Evolutionary conservation across 2,888 invertebrate species (phyloP).

Genomic region (Hemicrepidius hirtus): DNA sequence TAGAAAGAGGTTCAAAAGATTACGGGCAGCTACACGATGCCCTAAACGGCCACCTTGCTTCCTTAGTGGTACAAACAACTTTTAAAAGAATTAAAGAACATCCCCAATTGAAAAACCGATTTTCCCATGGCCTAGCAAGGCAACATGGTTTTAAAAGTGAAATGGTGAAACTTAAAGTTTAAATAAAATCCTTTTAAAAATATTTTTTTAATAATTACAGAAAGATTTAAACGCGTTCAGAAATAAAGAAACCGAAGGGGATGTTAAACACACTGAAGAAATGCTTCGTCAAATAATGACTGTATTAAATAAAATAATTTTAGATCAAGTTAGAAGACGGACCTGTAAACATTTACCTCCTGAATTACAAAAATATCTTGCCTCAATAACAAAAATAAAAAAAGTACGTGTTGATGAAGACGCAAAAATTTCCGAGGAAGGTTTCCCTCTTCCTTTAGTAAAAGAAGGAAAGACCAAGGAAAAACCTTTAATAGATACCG

Average conservation of each 20-base stretch:
- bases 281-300: slow-evolving; percentile 63
- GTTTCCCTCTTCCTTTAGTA: slow-evolving; percentile 57
- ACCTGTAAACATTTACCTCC: slow-evolving; percentile 47
- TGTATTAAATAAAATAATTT: slow-evolving; percentile 63
- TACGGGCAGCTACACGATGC: slow-evolving; percentile 56
- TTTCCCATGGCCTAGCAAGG: slow-evolving; percentile 55
- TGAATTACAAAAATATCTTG: slow-evolving; percentile 39
- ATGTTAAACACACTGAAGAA: slow-evolving; percentile 60
- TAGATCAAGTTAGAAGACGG: slow-evolving; percentile 61
- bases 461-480: slow-evolving; percentile 41
- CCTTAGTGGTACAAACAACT: slow-evolving; percentile 58
- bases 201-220: slow-evolving; percentile 41
- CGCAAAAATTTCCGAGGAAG: slow-evolving; percentile 49
- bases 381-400: not conserved
- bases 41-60: slow-evolving; percentile 59
- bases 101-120: slow-evolving; percentile 52
- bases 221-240: slow-evolving; percentile 54
- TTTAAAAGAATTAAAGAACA: slow-evolving; percentile 56
- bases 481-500: slow-evolving; percentile 42
- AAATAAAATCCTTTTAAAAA: no score
- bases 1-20: slow-evolving; percentile 7
- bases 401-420: slow-evolving; percentile 5
- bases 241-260: slow-evolving; percentile 57
- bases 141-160: slow-evolving; percentile 48
- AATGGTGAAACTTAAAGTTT: slow-evolving; percentile 55